Base-by-base conservation (phyloP, 2,888 invertebrate species). In the Stegophylla sp. region DNA sequence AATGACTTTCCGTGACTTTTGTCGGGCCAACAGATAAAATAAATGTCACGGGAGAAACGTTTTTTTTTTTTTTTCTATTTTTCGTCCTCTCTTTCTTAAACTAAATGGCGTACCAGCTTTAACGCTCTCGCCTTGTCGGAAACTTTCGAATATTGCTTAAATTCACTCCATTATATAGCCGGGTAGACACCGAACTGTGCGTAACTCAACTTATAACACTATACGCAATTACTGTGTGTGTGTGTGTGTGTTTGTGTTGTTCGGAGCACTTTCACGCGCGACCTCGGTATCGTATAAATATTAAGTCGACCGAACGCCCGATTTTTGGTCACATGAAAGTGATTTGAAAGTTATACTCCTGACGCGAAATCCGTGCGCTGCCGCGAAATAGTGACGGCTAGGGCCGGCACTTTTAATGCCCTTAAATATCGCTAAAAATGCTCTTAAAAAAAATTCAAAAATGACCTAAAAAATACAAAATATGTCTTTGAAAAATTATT, bases 141-240 rank as follows among this genome's bases (percentile, higher is more conserved):
- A 66, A 45, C 17, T 48, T 48, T 67, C 48, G 67, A 2, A 45
- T 45, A 26, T 48, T 48, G 67, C 17, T 67, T 26, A 17, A 26
- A 67, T 67, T 26, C 3, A n/a, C 26, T 48, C 48, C 12, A 26
- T 48, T 48, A 48, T 48, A 48, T 13, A 34, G 15, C 13, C 26
- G 28, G 17, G 15, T 34, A 34, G 17, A 23, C 13, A 17, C 1
- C 1, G 48, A 3, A 2, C 28, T 48, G n/a, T n/a, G 0, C 67
- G 20, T 17, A 26, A 48, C 10, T 67, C 13, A 45, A 66, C 66
- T 64, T 43, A 66, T 66, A 45, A 66, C 34, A n/a, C n/a, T n/a
- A 12, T 17, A 10, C n/a, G 41, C 9, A 41, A n/a, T 10, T 41
- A 56, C 23, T 10, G 56, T 20, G 56, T 26, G 12, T 34, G 41